Percentiles rank a stretch among this genome's conserved stretches.
Conservation (phyloP, 2,888 invertebrate species). For the Gymnoscelis rufifasciata region DNA sequence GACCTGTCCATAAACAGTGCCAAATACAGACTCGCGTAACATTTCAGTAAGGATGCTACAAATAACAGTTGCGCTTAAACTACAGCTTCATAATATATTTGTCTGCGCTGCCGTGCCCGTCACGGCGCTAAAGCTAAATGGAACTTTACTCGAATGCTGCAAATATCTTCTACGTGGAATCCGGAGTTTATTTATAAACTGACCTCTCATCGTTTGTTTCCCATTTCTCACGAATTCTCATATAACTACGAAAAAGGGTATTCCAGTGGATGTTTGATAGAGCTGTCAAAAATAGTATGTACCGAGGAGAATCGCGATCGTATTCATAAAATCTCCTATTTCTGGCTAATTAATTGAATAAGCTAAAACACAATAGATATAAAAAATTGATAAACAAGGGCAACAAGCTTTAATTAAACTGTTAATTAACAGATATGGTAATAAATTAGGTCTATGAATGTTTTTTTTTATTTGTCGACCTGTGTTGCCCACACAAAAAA, state of each 20-base stretch:
- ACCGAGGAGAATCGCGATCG: no score
- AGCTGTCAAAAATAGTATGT: no score
- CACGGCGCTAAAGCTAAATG: conserved; percentile 21
- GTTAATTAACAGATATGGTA: no score
- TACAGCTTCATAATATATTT: conserved; percentile 27
- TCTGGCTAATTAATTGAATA: no score
- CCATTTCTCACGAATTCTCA: conserved; percentile 18
- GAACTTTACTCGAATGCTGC: conserved; percentile 15
- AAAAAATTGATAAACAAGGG: no score
- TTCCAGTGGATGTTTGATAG: no score
- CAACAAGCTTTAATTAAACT: no score
- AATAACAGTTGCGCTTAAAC: conserved; percentile 23
- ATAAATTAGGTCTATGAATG: no score
- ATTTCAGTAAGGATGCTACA: conserved; percentile 19
- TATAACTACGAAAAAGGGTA: conserved; percentile 1
- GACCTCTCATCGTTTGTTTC: conserved; percentile 22
- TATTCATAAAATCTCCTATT: no score
- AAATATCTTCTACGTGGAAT: conserved; percentile 21
- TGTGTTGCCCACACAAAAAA: no score
- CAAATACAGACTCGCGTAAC: conserved; percentile 14
- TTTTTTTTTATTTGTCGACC: no score
- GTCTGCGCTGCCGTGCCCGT: conserved; percentile 23
- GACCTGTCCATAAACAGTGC: neutral
- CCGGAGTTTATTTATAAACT: conserved; percentile 28
- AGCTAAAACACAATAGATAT: no score